Base-by-base conservation (phyloP, 2,113 vertebrate genomes). In the Osmerus mordax region DNA sequence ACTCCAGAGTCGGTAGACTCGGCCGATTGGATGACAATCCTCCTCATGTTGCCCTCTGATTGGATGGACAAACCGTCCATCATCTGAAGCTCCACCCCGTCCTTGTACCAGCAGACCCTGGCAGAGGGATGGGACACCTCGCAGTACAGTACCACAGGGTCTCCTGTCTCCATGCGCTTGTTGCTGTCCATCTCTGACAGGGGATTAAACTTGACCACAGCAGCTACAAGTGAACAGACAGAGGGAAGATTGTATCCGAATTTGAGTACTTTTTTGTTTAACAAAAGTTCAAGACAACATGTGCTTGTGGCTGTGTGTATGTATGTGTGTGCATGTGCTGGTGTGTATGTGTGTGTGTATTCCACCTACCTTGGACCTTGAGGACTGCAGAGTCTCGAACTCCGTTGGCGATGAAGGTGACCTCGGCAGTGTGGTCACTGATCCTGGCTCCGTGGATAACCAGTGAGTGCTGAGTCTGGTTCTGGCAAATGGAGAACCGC, bases 391-490 rank as follows among this genome's bases (percentile, higher is more conserved):
- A 94, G 77, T 96, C 93, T 36, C 81, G 81, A 47, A 98, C 91
- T 0, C 88, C 86, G 0, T 91, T 89, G 0, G 95, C 93, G 36
- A 92, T 87, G 2, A 98, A 98, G 5, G 92, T 93, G 15, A 98
- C 80, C 74, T 93, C 91, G 1, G 93, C 82, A 4, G 89, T 83
- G 0, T 88, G 89, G 16, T 97, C 92, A 0, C 73, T 59, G 15
- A 79, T 58, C 5, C 0, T 58, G 0, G 75, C 84, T 0, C 81
- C 80, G 12, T 13, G 87, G 70, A 98, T 91, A 28, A 88, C 76
- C 80, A 98, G 81, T 0, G 78, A 90, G 81, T 98, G 96, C 36
- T 87, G 84, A 0, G 56, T 90, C 67, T 92, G 89, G 0, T 28
- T 86, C 12, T 79, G 90, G 25, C 78, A 73, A 13, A 95, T 19